phyloP scores from a whole-genome alignment of 2,888 invertebrate genomes.

The Nycteola revayana region DNA sequence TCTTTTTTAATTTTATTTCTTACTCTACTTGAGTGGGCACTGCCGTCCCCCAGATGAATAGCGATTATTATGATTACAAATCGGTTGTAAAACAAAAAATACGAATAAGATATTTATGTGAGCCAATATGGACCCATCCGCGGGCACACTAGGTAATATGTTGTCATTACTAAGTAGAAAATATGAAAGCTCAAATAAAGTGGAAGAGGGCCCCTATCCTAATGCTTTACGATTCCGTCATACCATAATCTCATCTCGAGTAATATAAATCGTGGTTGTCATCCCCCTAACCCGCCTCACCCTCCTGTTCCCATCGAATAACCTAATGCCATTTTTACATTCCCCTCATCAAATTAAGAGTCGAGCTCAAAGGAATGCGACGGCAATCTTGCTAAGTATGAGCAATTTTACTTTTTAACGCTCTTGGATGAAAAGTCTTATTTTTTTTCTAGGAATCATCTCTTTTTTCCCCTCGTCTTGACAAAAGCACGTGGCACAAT shows the following conservation, averaged over 20 bases:
- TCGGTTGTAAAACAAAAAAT: too few species aligned
- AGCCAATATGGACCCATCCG: too few species aligned
- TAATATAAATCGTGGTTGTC: slow-evolving; percentile 56
- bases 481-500: slow-evolving; percentile 55
- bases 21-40: too few species aligned
- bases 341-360: slow-evolving; percentile 67
- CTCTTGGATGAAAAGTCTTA: slow-evolving; percentile 52
- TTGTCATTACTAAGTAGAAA: too few species aligned
- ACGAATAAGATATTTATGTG: too few species aligned
- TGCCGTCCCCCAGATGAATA: too few species aligned
- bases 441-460: slow-evolving; percentile 46
- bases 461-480: slow-evolving; percentile 16
- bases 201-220: slow-evolving; percentile 33
- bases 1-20: too few species aligned
- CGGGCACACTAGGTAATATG: too few species aligned
- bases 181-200: slow-evolving; percentile 28
- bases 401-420: slow-evolving; percentile 44
- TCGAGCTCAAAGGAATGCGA: slow-evolving; percentile 49
- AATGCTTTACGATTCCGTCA: slow-evolving; percentile 53
- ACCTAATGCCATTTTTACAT: slow-evolving; percentile 65
- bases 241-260: slow-evolving; percentile 56
- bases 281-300: slow-evolving; percentile 16
- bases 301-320: slow-evolving; percentile 40
- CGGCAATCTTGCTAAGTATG: slow-evolving; percentile 53
- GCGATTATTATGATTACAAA: too few species aligned